A percentile compares a stretch with the other conserved stretches of the same genome.
phyloP scores from a whole-genome alignment of 2,888 invertebrate species.

The Pasiphila rectangulata region DNA sequence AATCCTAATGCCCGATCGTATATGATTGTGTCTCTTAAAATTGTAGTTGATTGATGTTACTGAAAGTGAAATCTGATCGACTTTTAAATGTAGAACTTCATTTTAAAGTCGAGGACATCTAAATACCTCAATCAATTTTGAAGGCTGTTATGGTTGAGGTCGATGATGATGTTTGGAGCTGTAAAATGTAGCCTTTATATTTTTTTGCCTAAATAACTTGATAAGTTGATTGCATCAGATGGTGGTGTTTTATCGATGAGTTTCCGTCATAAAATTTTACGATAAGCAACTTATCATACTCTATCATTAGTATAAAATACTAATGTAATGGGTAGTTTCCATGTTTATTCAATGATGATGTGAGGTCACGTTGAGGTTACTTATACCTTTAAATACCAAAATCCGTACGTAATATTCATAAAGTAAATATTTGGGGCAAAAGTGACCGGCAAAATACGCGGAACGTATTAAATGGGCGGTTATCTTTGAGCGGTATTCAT shows the following conservation, averaged over 20 bases:
- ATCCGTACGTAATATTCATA: constrained; percentile 22
- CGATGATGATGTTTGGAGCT: no score
- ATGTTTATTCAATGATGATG: constrained; percentile 29
- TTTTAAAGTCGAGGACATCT: no score
- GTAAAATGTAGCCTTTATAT: no score
- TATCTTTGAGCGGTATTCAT: constrained; percentile 33
- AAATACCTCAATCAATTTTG: no score
- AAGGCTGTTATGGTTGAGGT: no score
- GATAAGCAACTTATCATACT: constrained; percentile 7
- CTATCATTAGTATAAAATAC: constrained; percentile 11
- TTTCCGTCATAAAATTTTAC: constrained; percentile 9
- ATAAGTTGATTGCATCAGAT: neutral
- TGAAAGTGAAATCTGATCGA: no score
- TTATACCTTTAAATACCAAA: constrained; percentile 24
- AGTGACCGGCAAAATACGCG: constrained; percentile 17
- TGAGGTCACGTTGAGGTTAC: constrained; percentile 28
- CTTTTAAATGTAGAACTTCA: no score
- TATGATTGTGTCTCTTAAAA: no score
- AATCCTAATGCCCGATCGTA: no score
- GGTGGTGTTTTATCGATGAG: neutral
- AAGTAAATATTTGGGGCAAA: constrained; percentile 19
- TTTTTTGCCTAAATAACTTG: no score
- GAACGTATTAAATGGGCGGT: constrained; percentile 20
- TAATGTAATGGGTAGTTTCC: no score
- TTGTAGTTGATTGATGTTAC: no score